These are phyloP conservation scores for Hyla sarda DNA, from an alignment of 2,113 vertebrate genomes.

Conservation along the genomic window DNA sequence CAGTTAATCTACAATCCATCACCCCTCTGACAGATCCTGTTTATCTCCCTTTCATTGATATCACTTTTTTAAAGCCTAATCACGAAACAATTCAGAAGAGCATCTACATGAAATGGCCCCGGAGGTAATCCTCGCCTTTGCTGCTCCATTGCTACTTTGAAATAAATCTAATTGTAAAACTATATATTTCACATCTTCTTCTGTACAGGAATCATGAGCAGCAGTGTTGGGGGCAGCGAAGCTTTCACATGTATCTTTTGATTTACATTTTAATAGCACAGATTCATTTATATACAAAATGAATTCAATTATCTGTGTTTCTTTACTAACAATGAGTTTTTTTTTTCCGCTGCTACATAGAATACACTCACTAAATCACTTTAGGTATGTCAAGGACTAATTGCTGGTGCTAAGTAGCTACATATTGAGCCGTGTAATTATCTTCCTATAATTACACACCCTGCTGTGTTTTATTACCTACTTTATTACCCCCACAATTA, in stretches of 20 bases:
- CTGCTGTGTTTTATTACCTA: slow-evolving; percentile 43
- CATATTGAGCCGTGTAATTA: slow-evolving; percentile 47
- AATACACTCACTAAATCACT: slow-evolving; percentile 39
- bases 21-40: not conserved
- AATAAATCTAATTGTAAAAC: slow-evolving; percentile 27
- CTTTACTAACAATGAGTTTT: slow-evolving; percentile 31
- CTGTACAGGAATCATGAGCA: not conserved
- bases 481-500: slow-evolving; percentile 53
- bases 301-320: slow-evolving; percentile 33
- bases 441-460: slow-evolving; percentile 55
- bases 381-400: slow-evolving; percentile 49
- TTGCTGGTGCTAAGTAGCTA: slow-evolving; percentile 45
- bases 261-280: slow-evolving; percentile 42
- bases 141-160: not conserved
- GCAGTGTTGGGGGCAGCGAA: not conserved
- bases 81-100: not conserved
- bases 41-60: not conserved
- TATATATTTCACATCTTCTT: slow-evolving; percentile 15
- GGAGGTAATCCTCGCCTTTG: not conserved
- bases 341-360: not conserved
- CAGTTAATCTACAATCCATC: not conserved
- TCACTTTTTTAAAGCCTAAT: not conserved
- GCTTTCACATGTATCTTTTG: not conserved
- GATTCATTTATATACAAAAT: slow-evolving; percentile 34
- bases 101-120: not conserved